Conservation (phyloP, 2,888 invertebrate species). For the Thysanoteuthis rhombus region DNA sequence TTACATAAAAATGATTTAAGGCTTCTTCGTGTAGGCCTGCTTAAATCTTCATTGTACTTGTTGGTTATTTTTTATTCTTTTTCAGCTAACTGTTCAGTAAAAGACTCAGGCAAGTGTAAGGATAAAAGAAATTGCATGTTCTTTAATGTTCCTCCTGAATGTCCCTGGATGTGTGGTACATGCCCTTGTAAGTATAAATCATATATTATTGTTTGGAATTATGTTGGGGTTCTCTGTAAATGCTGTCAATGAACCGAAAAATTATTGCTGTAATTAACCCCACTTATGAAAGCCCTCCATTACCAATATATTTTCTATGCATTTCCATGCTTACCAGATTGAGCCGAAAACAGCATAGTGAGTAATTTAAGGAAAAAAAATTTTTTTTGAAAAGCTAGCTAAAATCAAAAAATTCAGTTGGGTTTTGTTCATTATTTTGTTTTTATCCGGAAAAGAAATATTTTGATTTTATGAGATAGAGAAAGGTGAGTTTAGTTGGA, state of each 20-base stretch:
- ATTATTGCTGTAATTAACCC: too few relatives aligned
- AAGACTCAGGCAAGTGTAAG: accelerated
- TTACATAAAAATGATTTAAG: too few relatives aligned
- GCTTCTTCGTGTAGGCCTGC: too few relatives aligned
- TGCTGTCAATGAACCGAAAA: background rate
- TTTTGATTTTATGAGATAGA: too few relatives aligned
- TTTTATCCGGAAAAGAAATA: too few relatives aligned
- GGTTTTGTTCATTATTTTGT: too few relatives aligned
- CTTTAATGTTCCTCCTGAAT: background rate
- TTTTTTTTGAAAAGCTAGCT: too few relatives aligned
- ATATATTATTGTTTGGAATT: background rate
- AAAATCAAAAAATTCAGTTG: too few relatives aligned
- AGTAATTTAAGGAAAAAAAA: too few relatives aligned
- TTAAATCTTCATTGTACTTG: too few relatives aligned
- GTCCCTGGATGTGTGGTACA: background rate
- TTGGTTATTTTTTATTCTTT: background rate
- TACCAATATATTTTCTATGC: background rate
- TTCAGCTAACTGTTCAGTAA: background rate
- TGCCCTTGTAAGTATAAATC: background rate
- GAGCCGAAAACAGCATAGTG: too few relatives aligned
- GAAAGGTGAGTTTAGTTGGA: too few relatives aligned
- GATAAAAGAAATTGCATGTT: background rate
- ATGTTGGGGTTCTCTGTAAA: background rate
- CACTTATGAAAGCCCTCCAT: background rate
- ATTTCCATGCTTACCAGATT: background rate